Evolutionary conservation across 2,113 vertebrate genomes (phyloP).

Genomic region (Ifrita kowaldi): DNA sequence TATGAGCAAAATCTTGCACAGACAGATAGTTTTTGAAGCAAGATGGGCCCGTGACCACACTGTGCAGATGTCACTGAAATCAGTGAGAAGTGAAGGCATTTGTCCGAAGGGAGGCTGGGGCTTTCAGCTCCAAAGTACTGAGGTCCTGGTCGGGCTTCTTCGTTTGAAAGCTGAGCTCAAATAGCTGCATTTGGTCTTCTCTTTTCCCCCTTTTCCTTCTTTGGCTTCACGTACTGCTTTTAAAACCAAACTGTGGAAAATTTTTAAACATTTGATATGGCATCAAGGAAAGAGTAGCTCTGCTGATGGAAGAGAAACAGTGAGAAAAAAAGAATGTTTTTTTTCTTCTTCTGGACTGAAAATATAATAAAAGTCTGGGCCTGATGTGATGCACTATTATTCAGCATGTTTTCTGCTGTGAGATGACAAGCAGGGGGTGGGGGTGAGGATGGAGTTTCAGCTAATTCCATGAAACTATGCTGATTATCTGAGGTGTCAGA

Average conservation of each 20-base stretch:
- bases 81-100: background rate
- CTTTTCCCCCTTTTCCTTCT: background rate
- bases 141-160: background rate
- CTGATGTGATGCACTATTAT: background rate
- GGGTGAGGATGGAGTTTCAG: constrained; percentile 47
- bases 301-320: background rate
- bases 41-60: background rate
- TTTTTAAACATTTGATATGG: constrained; percentile 26
- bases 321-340: background rate
- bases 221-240: background rate
- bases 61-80: background rate
- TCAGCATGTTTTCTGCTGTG: constrained; percentile 16
- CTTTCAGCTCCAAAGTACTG: background rate
- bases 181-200: background rate
- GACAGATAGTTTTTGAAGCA: background rate
- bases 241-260: background rate
- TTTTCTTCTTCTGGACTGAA: background rate
- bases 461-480: constrained; percentile 49
- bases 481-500: constrained; percentile 61
- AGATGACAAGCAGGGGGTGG: constrained; percentile 21
- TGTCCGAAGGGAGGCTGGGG: background rate
- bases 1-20: background rate
- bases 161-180: background rate
- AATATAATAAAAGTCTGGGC: background rate
- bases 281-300: constrained; percentile 22